Base-by-base conservation (phyloP, 30 jellyfish, hydroid and myxozoan genomes). In the Aurelia coerulea region DNA sequence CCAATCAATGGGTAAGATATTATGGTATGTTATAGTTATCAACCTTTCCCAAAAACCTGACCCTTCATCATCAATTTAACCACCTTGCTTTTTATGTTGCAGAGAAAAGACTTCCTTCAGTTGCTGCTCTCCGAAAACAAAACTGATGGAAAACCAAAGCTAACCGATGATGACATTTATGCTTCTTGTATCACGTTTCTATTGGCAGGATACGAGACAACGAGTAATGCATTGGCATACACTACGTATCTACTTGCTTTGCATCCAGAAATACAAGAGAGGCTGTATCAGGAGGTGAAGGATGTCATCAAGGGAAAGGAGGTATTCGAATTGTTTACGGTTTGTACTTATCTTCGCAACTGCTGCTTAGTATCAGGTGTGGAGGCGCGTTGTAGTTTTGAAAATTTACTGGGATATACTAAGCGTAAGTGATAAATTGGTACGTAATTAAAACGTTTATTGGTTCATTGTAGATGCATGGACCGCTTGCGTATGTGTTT, bases 191-290 rank as follows among this genome's bases (percentile, higher is more conserved):
- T 83, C 29, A 53, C 86, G 46, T 83, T 83, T 32, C 62, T 83
- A 19, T 46, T 83, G 69, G 92, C 80, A 71, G 92, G 92, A 17
- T 83, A 83, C 63, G 92, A 83, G 42, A 83, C 92, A 4, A 83
- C 92, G 18, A 83, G 92, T 62, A 71, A 70, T 58, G 86, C 80
- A 15, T 62, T 83, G 65, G 78, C 92, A 7, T 83, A 11, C 64
- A 83, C 92, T 7, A 58, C 92, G 5, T 70, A 83, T 18, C 78
- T 83, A 32, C 81, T 83, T 54, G 92, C 92, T 6, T 41, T 70
- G 79, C 92, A 83, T 71, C 92, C 92, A 34, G 79, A 83, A 2
- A 56, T 83, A 14, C 92, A 83, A 71, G 77, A 83, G 41, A 78
- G 92, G 65, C 74, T 83, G 79, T 41, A 83, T 70, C 41, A 83